Evolutionary conservation across 2,113 vertebrate species (phyloP).

Genomic region (Riparia riparia): DNA sequence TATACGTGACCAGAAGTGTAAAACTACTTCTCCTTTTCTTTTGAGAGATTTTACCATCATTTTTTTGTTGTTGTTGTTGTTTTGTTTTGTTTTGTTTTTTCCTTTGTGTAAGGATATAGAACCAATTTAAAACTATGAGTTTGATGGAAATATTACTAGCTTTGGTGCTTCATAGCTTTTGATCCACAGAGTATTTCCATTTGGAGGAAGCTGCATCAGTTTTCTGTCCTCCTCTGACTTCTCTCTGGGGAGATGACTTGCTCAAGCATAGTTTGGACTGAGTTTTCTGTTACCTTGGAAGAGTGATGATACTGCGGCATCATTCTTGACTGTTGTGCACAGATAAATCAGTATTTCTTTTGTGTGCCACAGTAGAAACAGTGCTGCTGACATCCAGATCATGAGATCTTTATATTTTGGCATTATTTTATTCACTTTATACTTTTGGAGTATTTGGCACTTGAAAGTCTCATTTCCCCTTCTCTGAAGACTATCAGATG

Average conservation of each 20-base stretch:
- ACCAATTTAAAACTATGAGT: not conserved
- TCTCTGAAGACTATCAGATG: not conserved
- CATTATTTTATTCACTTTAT: not conserved
- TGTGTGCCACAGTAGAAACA: fast-evolving
- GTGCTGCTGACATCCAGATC: not conserved
- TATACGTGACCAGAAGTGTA: not conserved
- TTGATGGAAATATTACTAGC: not conserved
- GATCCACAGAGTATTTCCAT: not conserved
- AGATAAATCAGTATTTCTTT: not conserved
- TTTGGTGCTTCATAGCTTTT: not conserved
- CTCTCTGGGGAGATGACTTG: not conserved
- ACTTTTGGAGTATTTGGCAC: not conserved
- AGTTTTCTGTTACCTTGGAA: not conserved
- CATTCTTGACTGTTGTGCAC: fast-evolving
- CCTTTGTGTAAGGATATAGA: not conserved
- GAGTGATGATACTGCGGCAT: fast-evolving
- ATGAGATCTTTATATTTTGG: not conserved
- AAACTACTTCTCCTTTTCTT: not conserved
- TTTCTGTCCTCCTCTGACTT: not conserved
- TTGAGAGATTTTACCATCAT: not conserved
- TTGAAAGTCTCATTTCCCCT: not conserved
- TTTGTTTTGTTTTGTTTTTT: too few species aligned
- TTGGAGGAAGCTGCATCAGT: not conserved
- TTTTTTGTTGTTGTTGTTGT: too few species aligned
- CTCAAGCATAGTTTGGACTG: not conserved